Evolutionary conservation across 1,140 invertebrate genomes (phyloP).

Genomic region (Atta texana): DNA sequence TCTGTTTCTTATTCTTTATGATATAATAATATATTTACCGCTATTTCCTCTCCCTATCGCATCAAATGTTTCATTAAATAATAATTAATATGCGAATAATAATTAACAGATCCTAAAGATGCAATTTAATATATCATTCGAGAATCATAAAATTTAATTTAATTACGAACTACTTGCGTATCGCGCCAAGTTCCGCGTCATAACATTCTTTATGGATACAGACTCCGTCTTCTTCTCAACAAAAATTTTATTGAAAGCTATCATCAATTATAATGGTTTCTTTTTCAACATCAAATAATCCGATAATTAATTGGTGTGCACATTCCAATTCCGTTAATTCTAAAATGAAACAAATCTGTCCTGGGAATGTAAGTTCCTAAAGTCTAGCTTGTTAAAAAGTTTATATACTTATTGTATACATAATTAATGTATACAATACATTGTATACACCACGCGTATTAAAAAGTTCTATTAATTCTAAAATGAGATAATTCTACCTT

Average conservation of each 20-base stretch:
- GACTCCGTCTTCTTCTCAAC: not conserved
- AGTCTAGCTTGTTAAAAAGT: not conserved
- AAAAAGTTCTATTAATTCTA: too few species aligned
- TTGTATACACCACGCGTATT: too few species aligned
- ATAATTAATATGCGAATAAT: slow-evolving; percentile 36
- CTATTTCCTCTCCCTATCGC: not conserved
- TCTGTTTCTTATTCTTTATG: slow-evolving; percentile 1
- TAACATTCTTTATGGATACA: not conserved
- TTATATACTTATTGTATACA: slow-evolving; percentile 8
- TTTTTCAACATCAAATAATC: not conserved
- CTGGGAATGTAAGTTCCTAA: not conserved
- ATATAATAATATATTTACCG: slow-evolving; percentile 22
- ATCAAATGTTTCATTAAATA: not conserved
- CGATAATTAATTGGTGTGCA: not conserved
- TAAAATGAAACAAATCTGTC: not conserved
- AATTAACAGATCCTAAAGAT: slow-evolving; percentile 33
- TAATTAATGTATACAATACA: too few species aligned
- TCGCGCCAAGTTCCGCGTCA: not conserved
- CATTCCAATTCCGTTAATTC: not conserved
- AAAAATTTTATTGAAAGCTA: not conserved
- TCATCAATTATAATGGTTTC: slow-evolving; percentile 3
- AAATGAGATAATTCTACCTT: not conserved
- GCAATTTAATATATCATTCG: not conserved
- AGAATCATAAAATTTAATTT: not conserved
- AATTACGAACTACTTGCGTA: not conserved